These are phyloP conservation scores for Scaeva pyrastri DNA, from an alignment of 2,888 invertebrate genomes.

Conservation along the genomic window DNA sequence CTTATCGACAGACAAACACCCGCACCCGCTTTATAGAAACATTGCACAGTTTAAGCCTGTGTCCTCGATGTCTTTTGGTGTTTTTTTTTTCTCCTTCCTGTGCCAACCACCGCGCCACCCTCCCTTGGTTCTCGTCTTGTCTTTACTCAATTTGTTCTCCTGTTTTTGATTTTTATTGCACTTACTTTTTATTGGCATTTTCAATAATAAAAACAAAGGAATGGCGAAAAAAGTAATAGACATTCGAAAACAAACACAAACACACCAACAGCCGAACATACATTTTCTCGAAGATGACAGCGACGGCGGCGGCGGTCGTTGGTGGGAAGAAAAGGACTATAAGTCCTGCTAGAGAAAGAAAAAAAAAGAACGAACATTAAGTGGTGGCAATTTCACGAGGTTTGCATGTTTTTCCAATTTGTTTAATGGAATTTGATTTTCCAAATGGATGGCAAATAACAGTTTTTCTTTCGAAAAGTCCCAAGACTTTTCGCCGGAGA, in stretches of 20 bases:
- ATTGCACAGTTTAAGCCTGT: conserved; percentile 31
- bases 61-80: conserved; percentile 21
- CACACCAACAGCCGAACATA: conserved; percentile 25
- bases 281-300: too few relatives aligned
- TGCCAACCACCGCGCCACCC: neutral
- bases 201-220: conserved; percentile 72
- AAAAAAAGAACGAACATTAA: conserved; percentile 50
- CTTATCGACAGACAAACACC: conserved; percentile 37
- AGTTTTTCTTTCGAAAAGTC: conserved; percentile 66
- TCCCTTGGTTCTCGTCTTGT: conserved; percentile 40
- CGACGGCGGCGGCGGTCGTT: neutral
- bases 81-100: neutral
- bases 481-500: conserved; percentile 26
- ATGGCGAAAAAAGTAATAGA: conserved; percentile 41
- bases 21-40: neutral
- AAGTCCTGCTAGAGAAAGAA: conserved; percentile 58
- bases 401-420: conserved; percentile 80
- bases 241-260: conserved; percentile 36
- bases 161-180: conserved; percentile 76
- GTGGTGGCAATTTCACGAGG: conserved; percentile 77
- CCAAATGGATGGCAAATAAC: conserved; percentile 79
- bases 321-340: conserved; percentile 13
- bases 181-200: conserved; percentile 74
- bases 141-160: conserved; percentile 74
- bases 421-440: conserved; percentile 80